These are phyloP conservation scores for Sabellastarte sp. DNA, from an alignment of 2,888 invertebrate genomes.

Conservation along the genomic window DNA sequence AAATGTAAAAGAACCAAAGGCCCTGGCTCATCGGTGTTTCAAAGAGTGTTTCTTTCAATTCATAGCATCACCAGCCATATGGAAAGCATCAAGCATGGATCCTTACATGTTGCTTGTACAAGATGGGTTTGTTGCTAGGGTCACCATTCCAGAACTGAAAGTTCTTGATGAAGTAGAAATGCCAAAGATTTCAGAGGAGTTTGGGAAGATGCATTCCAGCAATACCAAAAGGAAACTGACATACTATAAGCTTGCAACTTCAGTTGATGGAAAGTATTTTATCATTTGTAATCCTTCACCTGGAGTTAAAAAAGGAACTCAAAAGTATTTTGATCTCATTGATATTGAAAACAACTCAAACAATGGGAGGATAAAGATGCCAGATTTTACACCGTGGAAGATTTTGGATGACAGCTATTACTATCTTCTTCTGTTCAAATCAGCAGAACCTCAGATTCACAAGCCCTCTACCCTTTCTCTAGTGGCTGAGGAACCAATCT, in stretches of 20 bases:
- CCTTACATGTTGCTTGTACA: constrained; percentile 5
- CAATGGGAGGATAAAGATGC: constrained; percentile 4
- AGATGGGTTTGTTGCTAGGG: constrained; percentile 16
- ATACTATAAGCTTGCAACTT: constrained; percentile 15
- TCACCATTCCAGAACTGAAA: constrained; percentile 4
- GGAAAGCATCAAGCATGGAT: not conserved
- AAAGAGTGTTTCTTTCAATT: constrained; percentile 1
- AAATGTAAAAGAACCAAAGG: not conserved
- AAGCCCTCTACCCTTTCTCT: not conserved
- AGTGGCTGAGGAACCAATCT: not conserved
- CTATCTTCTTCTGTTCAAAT: constrained; percentile 1
- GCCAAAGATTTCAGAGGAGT: constrained; percentile 15
- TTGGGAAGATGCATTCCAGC: constrained; percentile 10
- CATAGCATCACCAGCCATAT: not conserved
- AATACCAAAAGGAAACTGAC: constrained; percentile 16
- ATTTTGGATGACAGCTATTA: constrained; percentile 15
- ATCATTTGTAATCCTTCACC: constrained; percentile 18
- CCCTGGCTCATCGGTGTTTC: not conserved
- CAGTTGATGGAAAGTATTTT: constrained; percentile 18
- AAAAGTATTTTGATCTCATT: constrained; percentile 21
- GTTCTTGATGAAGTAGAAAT: not conserved
- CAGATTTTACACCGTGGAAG: constrained; percentile 6
- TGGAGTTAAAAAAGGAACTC: not conserved
- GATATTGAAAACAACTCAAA: constrained; percentile 9
- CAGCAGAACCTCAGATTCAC: not conserved